Conservation (phyloP, 2,797 vertebrate species). For the Alca torda region DNA sequence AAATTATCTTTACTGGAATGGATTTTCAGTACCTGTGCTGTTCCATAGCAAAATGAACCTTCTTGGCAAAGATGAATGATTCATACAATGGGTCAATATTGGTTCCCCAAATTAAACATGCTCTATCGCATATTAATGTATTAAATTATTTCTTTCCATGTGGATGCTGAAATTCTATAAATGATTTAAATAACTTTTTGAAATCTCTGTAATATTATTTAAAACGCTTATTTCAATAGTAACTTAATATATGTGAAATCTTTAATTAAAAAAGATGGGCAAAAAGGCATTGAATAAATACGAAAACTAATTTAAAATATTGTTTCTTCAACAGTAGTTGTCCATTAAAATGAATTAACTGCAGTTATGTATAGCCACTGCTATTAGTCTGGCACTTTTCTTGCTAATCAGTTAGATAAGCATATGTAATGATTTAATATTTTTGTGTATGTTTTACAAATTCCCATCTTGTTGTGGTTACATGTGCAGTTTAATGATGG, state of each 20-base stretch:
- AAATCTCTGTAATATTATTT: background rate
- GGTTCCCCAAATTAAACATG: background rate
- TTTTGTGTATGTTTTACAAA: background rate
- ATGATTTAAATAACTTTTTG: background rate
- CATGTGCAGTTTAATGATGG: background rate
- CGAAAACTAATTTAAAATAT: background rate
- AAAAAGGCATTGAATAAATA: background rate
- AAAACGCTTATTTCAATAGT: background rate
- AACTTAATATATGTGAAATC: background rate
- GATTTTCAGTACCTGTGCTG: background rate
- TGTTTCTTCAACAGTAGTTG: background rate
- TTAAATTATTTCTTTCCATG: background rate
- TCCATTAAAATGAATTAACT: background rate
- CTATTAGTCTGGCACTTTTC: background rate
- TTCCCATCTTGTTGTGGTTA: background rate
- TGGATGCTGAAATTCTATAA: background rate
- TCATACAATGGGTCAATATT: background rate
- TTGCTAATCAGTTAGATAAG: background rate
- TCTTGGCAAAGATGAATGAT: background rate
- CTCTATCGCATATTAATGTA: background rate
- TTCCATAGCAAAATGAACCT: background rate
- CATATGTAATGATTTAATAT: background rate
- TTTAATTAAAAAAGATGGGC: background rate
- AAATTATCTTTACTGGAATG: background rate
- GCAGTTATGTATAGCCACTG: background rate